A percentile compares a stretch with the other conserved stretches of the same genome.
These are phyloP conservation scores for Gymnocephalus cernua DNA, from an alignment of 2,113 vertebrate species.

Conservation along the genomic window DNA sequence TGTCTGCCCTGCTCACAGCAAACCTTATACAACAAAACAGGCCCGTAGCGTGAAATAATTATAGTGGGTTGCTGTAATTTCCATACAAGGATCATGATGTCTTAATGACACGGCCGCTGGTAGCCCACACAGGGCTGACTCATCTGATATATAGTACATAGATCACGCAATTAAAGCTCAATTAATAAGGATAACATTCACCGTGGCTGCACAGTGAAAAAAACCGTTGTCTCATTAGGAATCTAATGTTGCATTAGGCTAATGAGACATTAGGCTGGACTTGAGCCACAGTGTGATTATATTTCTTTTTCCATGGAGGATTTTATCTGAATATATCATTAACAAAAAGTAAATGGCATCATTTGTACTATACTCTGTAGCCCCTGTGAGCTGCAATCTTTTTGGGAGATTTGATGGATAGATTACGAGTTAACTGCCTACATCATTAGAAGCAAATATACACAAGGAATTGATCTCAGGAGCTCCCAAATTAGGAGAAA, in stretches of 20 bases:
- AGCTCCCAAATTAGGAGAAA: background rate
- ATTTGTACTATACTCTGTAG: background rate
- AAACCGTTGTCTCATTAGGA: slow-evolving; percentile 49
- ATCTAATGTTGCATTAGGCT: slow-evolving; percentile 56
- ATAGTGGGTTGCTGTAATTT: slow-evolving; percentile 6
- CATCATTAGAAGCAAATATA: background rate
- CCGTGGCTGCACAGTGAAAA: slow-evolving; percentile 34
- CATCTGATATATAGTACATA: slow-evolving; percentile 28
- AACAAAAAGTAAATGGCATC: slow-evolving; percentile 28
- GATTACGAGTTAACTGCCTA: background rate
- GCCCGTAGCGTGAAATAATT: background rate
- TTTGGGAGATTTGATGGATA: slow-evolving; percentile 5
- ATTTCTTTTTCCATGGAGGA: background rate
- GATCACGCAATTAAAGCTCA: slow-evolving; percentile 49
- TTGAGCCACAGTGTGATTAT: slow-evolving; percentile 24
- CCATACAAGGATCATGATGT: slow-evolving; percentile 19
- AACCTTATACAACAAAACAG: slow-evolving; percentile 24
- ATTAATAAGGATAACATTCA: slow-evolving; percentile 58
- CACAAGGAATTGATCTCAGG: background rate
- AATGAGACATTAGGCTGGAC: slow-evolving; percentile 49
- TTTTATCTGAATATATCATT: slow-evolving; percentile 26
- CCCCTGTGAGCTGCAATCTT: background rate
- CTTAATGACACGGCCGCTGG: slow-evolving; percentile 21
- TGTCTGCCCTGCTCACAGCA: slow-evolving; percentile 21
- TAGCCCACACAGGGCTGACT: slow-evolving; percentile 35